phyloP scores from a whole-genome alignment of 2,888 invertebrate genomes.

The Callosobruchus maculatus region DNA sequence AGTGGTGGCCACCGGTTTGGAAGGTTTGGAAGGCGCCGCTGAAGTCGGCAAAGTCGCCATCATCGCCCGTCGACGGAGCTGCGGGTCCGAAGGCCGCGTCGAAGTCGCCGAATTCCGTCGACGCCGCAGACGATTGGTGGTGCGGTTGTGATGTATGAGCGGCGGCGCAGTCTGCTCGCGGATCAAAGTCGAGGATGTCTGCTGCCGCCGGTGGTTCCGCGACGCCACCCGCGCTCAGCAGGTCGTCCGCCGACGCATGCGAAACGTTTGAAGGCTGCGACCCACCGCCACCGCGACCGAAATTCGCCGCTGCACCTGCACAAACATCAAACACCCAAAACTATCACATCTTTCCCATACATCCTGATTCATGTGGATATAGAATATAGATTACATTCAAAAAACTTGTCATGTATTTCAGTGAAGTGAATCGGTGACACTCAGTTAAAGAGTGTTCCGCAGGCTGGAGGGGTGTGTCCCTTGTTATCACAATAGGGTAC shows the following conservation, averaged over 20 bases:
- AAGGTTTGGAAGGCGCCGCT: too few species aligned
- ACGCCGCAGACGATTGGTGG: slow-evolving; percentile 22
- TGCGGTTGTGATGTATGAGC: not conserved
- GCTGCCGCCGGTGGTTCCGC: not conserved
- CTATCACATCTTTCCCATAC: too few species aligned
- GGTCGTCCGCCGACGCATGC: slow-evolving; percentile 41
- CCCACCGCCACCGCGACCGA: slow-evolving; percentile 53
- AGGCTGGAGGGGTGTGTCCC: too few species aligned
- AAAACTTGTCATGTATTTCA: too few species aligned
- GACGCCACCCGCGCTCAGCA: slow-evolving; percentile 50
- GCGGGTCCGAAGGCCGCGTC: slow-evolving; percentile 61
- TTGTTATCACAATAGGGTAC: too few species aligned
- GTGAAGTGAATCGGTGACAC: too few species aligned
- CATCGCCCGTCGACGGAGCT: slow-evolving; percentile 27
- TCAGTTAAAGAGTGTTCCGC: too few species aligned
- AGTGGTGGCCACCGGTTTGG: slow-evolving; percentile 25
- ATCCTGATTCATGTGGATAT: too few species aligned
- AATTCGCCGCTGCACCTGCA: slow-evolving; percentile 62
- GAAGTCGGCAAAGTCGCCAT: slow-evolving; percentile 80
- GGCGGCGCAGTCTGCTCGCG: slow-evolving; percentile 48
- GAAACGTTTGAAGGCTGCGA: slow-evolving; percentile 38
- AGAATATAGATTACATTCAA: too few species aligned
- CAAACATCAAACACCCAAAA: too few species aligned
- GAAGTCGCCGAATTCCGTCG: slow-evolving; percentile 82
- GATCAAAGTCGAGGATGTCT: slow-evolving; percentile 55